A percentile compares a stretch with the other conserved stretches of the same genome.
Conservation (phyloP, 2,113 vertebrate genomes). For the Scolopax mira region DNA sequence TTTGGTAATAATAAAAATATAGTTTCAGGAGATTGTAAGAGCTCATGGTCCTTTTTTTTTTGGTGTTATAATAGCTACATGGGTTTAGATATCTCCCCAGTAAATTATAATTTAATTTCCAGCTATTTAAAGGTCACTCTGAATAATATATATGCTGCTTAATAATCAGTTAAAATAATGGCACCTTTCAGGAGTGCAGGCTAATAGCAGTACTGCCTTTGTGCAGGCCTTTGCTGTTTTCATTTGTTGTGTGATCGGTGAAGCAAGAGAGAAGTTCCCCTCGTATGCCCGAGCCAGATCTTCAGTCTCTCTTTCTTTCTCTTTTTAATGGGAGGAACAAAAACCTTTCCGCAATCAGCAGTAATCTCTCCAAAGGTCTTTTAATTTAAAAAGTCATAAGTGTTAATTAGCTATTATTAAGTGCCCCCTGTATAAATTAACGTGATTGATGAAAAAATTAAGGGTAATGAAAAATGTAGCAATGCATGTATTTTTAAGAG, state of each 20-base stretch:
- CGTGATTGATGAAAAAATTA: conserved; percentile 83
- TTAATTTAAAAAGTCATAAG: conserved; percentile 84
- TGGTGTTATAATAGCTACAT: not conserved
- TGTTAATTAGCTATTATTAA: conserved; percentile 85
- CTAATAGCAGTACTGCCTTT: not conserved
- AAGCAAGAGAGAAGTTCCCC: conserved; percentile 2
- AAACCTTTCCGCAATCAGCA: conserved; percentile 73
- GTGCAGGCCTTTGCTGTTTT: not conserved
- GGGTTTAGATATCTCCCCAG: conserved; percentile 30
- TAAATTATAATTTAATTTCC: conserved; percentile 68
- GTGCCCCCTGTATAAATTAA: conserved; percentile 83
- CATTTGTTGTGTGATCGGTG: not conserved
- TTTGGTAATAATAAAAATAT: conserved; percentile 16
- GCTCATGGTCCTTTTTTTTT: not conserved
- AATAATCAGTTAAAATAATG: conserved; percentile 55
- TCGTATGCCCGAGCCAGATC: not conserved
- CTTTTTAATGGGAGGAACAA: conserved; percentile 70
- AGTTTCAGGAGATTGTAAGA: not conserved
- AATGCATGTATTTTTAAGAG: conserved; percentile 80
- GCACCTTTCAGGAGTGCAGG: conserved; percentile 14
- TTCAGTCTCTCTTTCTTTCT: conserved; percentile 37
- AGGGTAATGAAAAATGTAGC: conserved; percentile 82
- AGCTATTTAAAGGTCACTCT: conserved; percentile 50
- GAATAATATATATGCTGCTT: conserved; percentile 48
- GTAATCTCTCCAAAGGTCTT: conserved; percentile 82